These are phyloP conservation scores for Tamandua tetradactyla DNA, from an alignment of 2,797 vertebrate genomes.

Conservation along the genomic window DNA sequence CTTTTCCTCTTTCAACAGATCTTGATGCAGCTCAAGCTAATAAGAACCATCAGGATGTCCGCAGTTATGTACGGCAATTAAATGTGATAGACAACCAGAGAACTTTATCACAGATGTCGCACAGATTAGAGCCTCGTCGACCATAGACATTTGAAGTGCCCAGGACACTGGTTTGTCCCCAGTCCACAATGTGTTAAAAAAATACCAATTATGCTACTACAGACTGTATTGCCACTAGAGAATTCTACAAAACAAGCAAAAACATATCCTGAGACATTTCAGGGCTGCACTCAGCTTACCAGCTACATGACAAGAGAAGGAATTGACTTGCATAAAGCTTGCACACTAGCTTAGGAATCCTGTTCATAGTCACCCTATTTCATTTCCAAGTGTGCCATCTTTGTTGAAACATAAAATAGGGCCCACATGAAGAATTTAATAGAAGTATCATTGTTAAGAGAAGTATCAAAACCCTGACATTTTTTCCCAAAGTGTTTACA, in stretches of 20 bases:
- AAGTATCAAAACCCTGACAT: constrained; percentile 50
- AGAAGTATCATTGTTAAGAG: constrained; percentile 59
- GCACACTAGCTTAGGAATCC: constrained; percentile 62
- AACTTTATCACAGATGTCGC: constrained; percentile 96
- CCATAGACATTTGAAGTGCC: constrained; percentile 87
- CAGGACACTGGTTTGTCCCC: constrained; percentile 76
- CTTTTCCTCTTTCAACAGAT: constrained; percentile 86
- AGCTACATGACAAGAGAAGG: constrained; percentile 56
- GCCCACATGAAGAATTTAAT: constrained; percentile 43
- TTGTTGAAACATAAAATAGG: constrained; percentile 59
- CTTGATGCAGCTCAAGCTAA: constrained; percentile 91
- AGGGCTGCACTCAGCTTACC: constrained; percentile 79
- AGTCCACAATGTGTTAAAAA: constrained; percentile 80
- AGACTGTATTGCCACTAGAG: constrained; percentile 84
- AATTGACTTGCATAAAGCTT: constrained; percentile 75
- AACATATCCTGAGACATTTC: constrained; percentile 74
- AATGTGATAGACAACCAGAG: constrained; percentile 99
- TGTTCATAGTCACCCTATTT: constrained; percentile 62
- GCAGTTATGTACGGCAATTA: constrained; percentile 95
- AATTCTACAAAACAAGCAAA: constrained; percentile 81
- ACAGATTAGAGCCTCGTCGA: constrained; percentile 95
- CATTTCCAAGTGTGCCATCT: constrained; percentile 61
- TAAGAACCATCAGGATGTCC: constrained; percentile 96
- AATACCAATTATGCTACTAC: constrained; percentile 84
- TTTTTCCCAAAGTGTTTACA: constrained; percentile 50